Conservation (phyloP, 1,140 invertebrate species). For the Drosophila grimshawi region DNA sequence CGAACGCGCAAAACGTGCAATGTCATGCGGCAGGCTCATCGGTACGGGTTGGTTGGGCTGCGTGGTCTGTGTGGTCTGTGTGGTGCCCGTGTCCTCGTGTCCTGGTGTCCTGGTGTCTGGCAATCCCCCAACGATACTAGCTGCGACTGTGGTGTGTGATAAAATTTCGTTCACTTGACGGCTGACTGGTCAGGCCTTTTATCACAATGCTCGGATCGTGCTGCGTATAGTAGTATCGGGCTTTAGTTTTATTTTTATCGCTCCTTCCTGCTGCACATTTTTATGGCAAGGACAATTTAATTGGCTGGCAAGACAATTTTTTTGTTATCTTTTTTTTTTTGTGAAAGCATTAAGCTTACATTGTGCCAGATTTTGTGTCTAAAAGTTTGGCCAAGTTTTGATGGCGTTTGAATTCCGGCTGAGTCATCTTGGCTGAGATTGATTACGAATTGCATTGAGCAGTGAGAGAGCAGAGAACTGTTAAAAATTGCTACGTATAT, state of each 20-base stretch:
- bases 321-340: neutral
- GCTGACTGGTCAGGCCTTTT: conserved; percentile 48
- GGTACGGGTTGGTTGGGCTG: neutral
- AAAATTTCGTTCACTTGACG: conserved; percentile 68
- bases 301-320: conserved; percentile 63
- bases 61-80: neutral
- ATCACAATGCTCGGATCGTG: conserved; percentile 66
- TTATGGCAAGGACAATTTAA: conserved; percentile 79
- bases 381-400: conserved; percentile 53
- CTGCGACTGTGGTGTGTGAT: conserved; percentile 59
- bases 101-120: neutral
- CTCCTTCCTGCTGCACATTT: conserved; percentile 64
- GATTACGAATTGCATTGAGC: conserved; percentile 50
- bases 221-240: conserved; percentile 23
- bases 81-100: too few species aligned
- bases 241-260: conserved; percentile 49
- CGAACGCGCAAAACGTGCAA: conserved; percentile 80
- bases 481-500: neutral
- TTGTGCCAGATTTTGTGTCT: conserved; percentile 47
- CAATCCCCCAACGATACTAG: neutral
- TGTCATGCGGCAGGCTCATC: conserved; percentile 57
- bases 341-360: conserved; percentile 34
- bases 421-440: conserved; percentile 49
- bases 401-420: conserved; percentile 47
- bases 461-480: conserved; percentile 3